phyloP scores from a whole-genome alignment of 2,113 vertebrate genomes.

The Anoplopoma fimbria region DNA sequence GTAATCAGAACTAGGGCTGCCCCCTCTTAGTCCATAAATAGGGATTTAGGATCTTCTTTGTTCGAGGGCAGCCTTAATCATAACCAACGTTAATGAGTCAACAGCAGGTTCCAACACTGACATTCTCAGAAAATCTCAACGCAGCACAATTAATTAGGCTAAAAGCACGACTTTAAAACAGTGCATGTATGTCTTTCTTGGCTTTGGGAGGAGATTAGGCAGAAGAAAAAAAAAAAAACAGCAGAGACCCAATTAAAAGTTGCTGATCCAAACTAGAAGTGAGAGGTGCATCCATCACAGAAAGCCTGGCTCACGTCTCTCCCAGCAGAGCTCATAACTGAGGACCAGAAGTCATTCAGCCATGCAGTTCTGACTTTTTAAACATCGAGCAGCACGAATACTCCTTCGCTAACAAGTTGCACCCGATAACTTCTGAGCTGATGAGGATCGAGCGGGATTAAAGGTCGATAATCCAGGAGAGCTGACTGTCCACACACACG shows the following conservation, averaged over 20 bases:
- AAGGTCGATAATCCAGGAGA: slow-evolving; percentile 68
- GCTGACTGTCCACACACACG: slow-evolving; percentile 37
- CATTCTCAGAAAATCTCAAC: background rate
- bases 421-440: slow-evolving; percentile 63
- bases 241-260: slow-evolving; percentile 72
- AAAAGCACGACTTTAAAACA: background rate
- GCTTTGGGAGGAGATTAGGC: slow-evolving; percentile 55
- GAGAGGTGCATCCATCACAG: slow-evolving; percentile 68
- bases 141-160: slow-evolving; percentile 25
- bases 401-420: slow-evolving; percentile 51
- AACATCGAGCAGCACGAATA: slow-evolving; percentile 42
- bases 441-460: slow-evolving; percentile 69
- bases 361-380: slow-evolving; percentile 23
- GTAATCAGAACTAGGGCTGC: too few species aligned
- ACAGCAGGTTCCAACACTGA: background rate
- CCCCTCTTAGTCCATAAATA: too few species aligned
- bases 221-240: slow-evolving; percentile 50
- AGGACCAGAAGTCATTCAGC: slow-evolving; percentile 27
- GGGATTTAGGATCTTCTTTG: too few species aligned
- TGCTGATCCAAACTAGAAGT: slow-evolving; percentile 70
- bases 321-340: slow-evolving; percentile 12
- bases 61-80: background rate
- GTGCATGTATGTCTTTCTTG: slow-evolving; percentile 38
- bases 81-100: background rate
- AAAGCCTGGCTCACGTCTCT: slow-evolving; percentile 33